Evolutionary conservation across 2,888 invertebrate species (phyloP).

Genomic region (Bellardia pandia): DNA sequence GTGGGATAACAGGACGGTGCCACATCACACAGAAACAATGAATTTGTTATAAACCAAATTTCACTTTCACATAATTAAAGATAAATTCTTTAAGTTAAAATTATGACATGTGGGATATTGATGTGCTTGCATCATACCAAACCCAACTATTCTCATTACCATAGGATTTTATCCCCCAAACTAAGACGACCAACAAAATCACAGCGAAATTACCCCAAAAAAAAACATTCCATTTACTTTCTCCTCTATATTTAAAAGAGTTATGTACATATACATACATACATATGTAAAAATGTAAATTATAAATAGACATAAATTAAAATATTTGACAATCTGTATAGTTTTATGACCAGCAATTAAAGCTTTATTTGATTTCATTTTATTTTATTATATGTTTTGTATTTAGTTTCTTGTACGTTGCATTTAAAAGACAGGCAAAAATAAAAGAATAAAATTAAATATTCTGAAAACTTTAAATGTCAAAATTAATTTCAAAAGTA

Average conservation of each 20-base stretch:
- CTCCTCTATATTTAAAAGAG: not conserved
- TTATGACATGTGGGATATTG: too few species aligned
- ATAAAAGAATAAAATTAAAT: slow-evolving; percentile 58
- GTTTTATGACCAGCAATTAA: slow-evolving; percentile 47
- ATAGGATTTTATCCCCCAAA: not conserved
- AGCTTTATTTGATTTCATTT: slow-evolving; percentile 31
- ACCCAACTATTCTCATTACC: too few species aligned
- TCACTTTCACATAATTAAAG: too few species aligned
- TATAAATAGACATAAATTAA: slow-evolving; percentile 50
- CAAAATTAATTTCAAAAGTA: slow-evolving; percentile 78
- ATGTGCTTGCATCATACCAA: too few species aligned
- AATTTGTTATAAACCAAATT: too few species aligned
- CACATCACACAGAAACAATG: too few species aligned
- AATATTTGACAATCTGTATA: slow-evolving; percentile 44
- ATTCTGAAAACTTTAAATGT: slow-evolving; percentile 74
- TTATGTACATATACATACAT: too few species aligned
- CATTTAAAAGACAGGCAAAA: slow-evolving; percentile 41
- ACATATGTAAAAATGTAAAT: slow-evolving; percentile 15
- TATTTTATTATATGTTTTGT: not conserved
- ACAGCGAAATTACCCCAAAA: not conserved
- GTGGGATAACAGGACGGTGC: too few species aligned
- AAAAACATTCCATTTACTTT: not conserved
- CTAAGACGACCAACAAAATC: not conserved
- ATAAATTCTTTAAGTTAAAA: too few species aligned
- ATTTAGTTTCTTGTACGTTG: not conserved